Base-by-base conservation (phyloP, 92 coral and sea anemone genomes). In the Heliopora coerulea region DNA sequence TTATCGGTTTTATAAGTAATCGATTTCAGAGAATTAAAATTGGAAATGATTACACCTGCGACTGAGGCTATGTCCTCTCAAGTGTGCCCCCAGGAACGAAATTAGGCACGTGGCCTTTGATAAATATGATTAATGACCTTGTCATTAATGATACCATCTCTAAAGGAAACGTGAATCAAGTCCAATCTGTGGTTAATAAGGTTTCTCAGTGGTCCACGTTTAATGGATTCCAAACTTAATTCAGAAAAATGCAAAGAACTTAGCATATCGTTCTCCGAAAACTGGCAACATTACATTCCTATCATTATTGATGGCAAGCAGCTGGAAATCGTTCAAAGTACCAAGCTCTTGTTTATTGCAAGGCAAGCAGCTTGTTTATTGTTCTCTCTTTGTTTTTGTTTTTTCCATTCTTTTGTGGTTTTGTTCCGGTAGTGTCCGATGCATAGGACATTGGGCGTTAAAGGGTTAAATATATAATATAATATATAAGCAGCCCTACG, bases 171-270 rank as follows among this genome's bases (percentile, higher is more conserved):
- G 27, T 17, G 20, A 52, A 18, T 52, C 20, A 52, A 18, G 58
- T 18, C 58, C 58, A 52, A 52, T 3, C 6, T 52, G 17, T 52
- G 5, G 27, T 24, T 18, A 24, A 52, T 17, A 24, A 52, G 20
- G 18, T 52, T 5, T 4, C 27, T 4, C 20, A 52, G 17, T 52
- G 58, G 58, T 52, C 58, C 27, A 52, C 23, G 6, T 5, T 6
- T 6, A 52, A 52, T 24, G 17, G 58, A 52, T 18, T 52, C 6
- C 58, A 52, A n/a, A 52, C 58, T 4, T 52, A 52, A 52, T 24
- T 18, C 58, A 17, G 58, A 52, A 3, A 52, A 52, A 24, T 52
- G 58, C 58, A 52, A 52, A 24, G 58, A 52, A 52, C 58, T 52
- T 18, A 5, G 58, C 6, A 52, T 52, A 44, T 44, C 50, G 18